These are phyloP conservation scores for Drosophila merina DNA, from an alignment of 2,888 invertebrate genomes.

Conservation along the genomic window DNA sequence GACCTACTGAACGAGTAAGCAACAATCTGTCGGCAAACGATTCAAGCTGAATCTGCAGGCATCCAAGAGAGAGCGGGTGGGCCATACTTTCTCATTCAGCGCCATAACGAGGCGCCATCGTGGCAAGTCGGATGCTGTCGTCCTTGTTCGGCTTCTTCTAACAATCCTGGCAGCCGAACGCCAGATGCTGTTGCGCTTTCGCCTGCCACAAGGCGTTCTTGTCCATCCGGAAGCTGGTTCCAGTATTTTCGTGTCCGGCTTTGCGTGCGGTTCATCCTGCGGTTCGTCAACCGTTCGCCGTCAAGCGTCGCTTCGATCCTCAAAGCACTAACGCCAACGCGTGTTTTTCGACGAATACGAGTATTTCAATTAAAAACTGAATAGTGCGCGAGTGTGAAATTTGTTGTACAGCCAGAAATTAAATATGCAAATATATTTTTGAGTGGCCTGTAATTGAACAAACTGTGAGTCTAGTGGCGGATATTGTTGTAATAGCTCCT, in stretches of 20 bases:
- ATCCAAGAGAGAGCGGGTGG: constrained; percentile 5
- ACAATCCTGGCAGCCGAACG: constrained; percentile 51
- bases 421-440: constrained; percentile 56
- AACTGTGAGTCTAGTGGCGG: constrained; percentile 27
- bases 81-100: constrained; percentile 38
- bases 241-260: constrained; percentile 80
- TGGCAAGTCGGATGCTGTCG: constrained; percentile 29
- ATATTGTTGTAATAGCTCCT: constrained; percentile 6
- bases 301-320: not conserved
- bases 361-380: constrained; percentile 51
- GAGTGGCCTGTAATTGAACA: constrained; percentile 42
- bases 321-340: constrained; percentile 23
- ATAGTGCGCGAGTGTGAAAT: constrained; percentile 11
- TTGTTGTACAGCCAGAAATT: constrained; percentile 40
- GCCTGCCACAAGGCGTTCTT: constrained; percentile 38
- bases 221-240: constrained; percentile 61
- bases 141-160: constrained; percentile 28
- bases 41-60: constrained; percentile 63
- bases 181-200: constrained; percentile 63
- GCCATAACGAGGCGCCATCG: constrained; percentile 57
- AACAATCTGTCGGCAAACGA: constrained; percentile 14
- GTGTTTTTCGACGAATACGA: constrained; percentile 42
- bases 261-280: constrained; percentile 72
- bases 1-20: constrained; percentile 80
- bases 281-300: constrained; percentile 21